A percentile compares a stretch with the other conserved stretches of the same genome.
phyloP scores from a whole-genome alignment of 2,113 vertebrate species.

The Oncorhynchus clarkii region DNA sequence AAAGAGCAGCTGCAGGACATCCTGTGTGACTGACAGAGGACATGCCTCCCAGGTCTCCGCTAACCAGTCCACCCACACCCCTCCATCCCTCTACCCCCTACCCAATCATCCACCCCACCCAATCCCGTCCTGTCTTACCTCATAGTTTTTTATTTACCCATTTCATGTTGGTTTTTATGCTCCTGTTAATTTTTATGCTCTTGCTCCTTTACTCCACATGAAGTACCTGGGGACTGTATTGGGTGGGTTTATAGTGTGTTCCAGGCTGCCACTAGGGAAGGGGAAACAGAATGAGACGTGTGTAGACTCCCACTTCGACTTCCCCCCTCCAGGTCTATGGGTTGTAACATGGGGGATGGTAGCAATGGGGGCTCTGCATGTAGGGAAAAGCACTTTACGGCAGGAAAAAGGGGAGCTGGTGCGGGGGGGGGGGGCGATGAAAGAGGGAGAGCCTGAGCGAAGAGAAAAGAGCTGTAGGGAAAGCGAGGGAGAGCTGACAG shows the following conservation, averaged over 20 bases:
- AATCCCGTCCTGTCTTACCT: too few species aligned
- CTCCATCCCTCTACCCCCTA: too few species aligned
- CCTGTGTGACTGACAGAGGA: slow-evolving; percentile 35
- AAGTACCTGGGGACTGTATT: slow-evolving; percentile 47
- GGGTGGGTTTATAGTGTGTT: slow-evolving; percentile 42
- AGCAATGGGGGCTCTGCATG: slow-evolving; percentile 22
- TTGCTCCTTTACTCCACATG: too few species aligned
- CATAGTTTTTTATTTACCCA: too few species aligned
- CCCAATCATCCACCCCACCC: too few species aligned
- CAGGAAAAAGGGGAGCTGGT: background rate
- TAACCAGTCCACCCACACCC: slow-evolving; percentile 17
- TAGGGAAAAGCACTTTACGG: slow-evolving; percentile 42
- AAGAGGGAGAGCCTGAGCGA: slow-evolving; percentile 35
- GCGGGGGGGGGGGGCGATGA: background rate
- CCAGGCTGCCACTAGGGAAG: slow-evolving; percentile 45
- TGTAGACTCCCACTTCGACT: too few species aligned
- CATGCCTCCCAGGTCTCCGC: slow-evolving; percentile 21
- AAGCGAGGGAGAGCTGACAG: slow-evolving; percentile 47
- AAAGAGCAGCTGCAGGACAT: slow-evolving; percentile 35
- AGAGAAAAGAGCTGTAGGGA: slow-evolving; percentile 19
- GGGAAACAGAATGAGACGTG: slow-evolving; percentile 27
- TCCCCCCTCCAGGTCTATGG: too few species aligned
- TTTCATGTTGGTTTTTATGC: background rate
- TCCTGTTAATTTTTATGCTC: too few species aligned
- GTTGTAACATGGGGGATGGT: slow-evolving; percentile 1